A percentile compares a stretch with the other conserved stretches of the same genome.
Evolutionary conservation across 2,113 vertebrate species (phyloP).

Genomic region (Daphoenositta chrysoptera): DNA sequence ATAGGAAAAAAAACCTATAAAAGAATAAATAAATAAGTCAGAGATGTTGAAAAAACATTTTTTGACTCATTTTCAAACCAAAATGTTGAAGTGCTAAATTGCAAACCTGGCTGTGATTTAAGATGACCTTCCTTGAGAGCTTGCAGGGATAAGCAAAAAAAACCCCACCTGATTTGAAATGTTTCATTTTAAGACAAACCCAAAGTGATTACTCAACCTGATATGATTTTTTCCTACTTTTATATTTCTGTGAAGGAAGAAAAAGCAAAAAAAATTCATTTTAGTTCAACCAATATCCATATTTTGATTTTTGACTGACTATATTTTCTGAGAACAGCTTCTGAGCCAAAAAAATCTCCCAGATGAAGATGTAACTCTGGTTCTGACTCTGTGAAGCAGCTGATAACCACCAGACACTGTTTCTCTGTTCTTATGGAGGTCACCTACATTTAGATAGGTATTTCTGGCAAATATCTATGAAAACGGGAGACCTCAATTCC

Average conservation of each 20-base stretch:
- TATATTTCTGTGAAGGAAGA: neutral
- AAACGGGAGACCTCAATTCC: neutral
- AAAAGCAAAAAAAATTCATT: neutral
- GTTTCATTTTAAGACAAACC: neutral
- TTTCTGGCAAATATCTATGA: neutral
- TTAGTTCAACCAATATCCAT: neutral
- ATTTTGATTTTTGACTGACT: neutral
- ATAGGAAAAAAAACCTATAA: neutral
- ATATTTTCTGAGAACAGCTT: neutral
- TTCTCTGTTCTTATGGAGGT: neutral
- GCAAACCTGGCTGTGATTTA: neutral
- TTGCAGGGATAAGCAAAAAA: neutral
- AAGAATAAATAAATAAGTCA: neutral
- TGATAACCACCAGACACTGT: neutral
- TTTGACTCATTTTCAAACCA: neutral
- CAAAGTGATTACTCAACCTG: neutral
- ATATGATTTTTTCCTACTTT: neutral
- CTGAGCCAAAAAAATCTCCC: neutral
- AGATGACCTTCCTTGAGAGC: neutral
- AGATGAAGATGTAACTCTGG: fast-evolving
- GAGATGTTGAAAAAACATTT: neutral
- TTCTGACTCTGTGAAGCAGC: neutral
- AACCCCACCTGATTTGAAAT: neutral
- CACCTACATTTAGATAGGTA: neutral
- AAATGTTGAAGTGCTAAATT: neutral